Evolutionary conservation across 1,140 invertebrate genomes (phyloP), one percentile per base, ranked within the genome.

Genomic region (Agrilus planipennis): DNA sequence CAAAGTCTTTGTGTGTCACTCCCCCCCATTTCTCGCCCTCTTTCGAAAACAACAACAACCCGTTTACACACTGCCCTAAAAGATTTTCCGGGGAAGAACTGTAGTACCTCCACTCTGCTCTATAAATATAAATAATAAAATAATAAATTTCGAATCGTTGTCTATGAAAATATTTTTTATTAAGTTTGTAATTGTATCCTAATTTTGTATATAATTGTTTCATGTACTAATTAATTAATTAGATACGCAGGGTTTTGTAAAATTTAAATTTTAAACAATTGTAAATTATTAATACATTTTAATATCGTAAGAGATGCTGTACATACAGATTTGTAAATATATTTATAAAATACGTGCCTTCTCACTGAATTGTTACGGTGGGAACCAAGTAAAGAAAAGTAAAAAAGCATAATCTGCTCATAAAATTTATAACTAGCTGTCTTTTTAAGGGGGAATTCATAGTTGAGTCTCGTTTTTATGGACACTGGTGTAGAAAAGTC

Each of bases 321-420:
- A 56, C 32, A 58, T 56, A 56, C 47, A 43, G 49, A 45, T 53
- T 54, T 58, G 55, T 58, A 58, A 58, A 58, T 58, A 58, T 58
- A 58, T 56, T 56, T 58, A 54, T 56, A 56, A 54, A 57, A 16
- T 20, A 40, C 23, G 34, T 36, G n/a, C n/a, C n/a, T n/a, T n/a
- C n/a, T n/a, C n/a, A n/a, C n/a, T n/a, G n/a, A n/a, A n/a, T n/a
- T n/a, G n/a, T n/a, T n/a, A n/a, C n/a, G n/a, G n/a, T n/a, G n/a
- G n/a, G n/a, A n/a, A n/a, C n/a, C n/a, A n/a, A n/a, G n/a, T n/a
- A n/a, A n/a, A n/a, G n/a, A n/a, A n/a, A n/a, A n/a, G n/a, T n/a
- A n/a, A n/a, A n/a, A n/a, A n/a, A n/a, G n/a, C n/a, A n/a, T n/a
- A n/a, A n/a, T n/a, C n/a, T n/a, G n/a, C n/a, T n/a, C n/a, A n/a